Evolutionary conservation across 2,797 vertebrate species (phyloP), one percentile per base, ranked within the genome.

Genomic region (Sebastolobus altivelis): DNA sequence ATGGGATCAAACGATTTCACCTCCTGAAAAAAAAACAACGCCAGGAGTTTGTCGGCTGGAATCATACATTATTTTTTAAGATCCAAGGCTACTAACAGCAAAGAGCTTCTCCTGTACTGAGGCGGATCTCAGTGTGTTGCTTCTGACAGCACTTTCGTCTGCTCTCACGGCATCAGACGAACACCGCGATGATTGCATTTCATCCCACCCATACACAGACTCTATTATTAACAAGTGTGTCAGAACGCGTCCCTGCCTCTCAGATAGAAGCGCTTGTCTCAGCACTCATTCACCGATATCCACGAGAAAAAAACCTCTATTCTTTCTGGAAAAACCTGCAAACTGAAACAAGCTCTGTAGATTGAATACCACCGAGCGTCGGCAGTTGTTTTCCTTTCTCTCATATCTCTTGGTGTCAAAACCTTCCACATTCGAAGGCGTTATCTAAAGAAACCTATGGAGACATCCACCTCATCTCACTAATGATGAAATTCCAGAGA

Each of bases 221-320:
- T 80, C 85, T 76, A 78, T 86, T 88, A 89, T 87, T 77, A 90
- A 82, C 80, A 75, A 79, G 79, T 75, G 58, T 86, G 82, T 88
- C 81, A 65, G 75, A 13, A 72, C 63, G 73, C 25, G 3, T 66
- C 55, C 59, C 86, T 6, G 18, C 80, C 49, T 63, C 82, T 35
- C 75, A 29, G 58, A 85, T 59, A 65, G 58, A 85, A 77, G 13
- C 20, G 88, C 88, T 84, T 55, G 81, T 83, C 88, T 92, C 92
- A 89, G 90, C 91, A 81, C 56, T 81, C 75, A 1, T 52, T 89
- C 81, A 3, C 14, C 1, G 4, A 31, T 8, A 68, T 55, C 72
- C 56, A 40, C 4, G 14, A 2, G 70, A 20, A 22, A 40, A 66
- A 38, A 33, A 55, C 10, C 77, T 14, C 43, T 38, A 18, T 79